Evolutionary conservation across 2,797 vertebrate species (phyloP).

Genomic region (Pagetopsis macropterus): DNA sequence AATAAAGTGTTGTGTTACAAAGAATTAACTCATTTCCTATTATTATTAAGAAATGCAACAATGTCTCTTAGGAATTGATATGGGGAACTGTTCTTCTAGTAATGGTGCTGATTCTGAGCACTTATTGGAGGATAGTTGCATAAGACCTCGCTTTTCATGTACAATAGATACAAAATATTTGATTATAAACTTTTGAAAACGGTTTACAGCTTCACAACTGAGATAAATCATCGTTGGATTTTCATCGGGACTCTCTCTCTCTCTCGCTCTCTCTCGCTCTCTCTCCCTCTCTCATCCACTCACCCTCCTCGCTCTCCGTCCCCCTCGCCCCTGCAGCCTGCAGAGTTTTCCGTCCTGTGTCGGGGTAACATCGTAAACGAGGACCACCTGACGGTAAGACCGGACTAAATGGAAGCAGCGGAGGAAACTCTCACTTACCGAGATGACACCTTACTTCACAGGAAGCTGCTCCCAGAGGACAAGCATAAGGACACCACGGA

Average conservation of each 20-base stretch:
- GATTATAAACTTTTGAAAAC: not conserved
- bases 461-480: constrained; percentile 77
- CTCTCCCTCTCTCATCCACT: constrained; percentile 27
- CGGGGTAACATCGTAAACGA: constrained; percentile 77
- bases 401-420: constrained; percentile 85
- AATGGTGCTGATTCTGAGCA: constrained; percentile 75
- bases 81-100: constrained; percentile 72
- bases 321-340: constrained; percentile 36
- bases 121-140: constrained; percentile 11
- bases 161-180: not conserved
- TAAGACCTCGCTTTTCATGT: not conserved
- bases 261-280: constrained; percentile 7
- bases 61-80: not conserved
- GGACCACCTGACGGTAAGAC: constrained; percentile 77
- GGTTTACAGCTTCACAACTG: constrained; percentile 15
- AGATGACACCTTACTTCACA: constrained; percentile 81
- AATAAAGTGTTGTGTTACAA: not conserved
- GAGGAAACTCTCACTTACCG: constrained; percentile 83
- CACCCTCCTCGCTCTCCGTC: constrained; percentile 26
- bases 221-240: constrained; percentile 51
- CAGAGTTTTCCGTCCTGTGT: constrained; percentile 85
- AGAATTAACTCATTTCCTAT: not conserved
- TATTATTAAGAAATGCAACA: not conserved
- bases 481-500: constrained; percentile 58
- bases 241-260: constrained; percentile 50